phyloP scores from a whole-genome alignment of 2,113 vertebrate species.

The Fulmarus glacialis region DNA sequence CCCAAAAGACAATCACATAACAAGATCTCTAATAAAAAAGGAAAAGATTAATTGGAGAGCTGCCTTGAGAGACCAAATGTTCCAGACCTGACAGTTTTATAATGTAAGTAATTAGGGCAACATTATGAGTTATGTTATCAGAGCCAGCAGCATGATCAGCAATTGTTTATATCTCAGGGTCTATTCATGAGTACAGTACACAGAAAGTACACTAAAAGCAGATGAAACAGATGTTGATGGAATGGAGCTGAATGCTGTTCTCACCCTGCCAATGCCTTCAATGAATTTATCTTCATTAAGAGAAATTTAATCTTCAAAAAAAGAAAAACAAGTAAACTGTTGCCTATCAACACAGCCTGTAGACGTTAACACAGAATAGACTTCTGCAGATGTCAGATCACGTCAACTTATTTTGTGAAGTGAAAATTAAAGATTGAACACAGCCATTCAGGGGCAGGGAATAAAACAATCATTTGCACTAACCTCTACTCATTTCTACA shows the following conservation, averaged over 20 bases:
- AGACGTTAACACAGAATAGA: not conserved
- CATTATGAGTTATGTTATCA: conserved; percentile 36
- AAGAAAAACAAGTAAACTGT: not conserved
- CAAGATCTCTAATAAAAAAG: conserved; percentile 59
- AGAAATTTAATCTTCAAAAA: not conserved
- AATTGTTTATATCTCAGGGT: conserved; percentile 5
- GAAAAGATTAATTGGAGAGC: conserved; percentile 74
- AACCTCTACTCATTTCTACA: not conserved
- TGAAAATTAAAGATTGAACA: not conserved
- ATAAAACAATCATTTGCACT: not conserved
- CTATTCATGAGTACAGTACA: not conserved
- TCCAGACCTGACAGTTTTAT: conserved; percentile 68
- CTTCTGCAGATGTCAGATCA: not conserved
- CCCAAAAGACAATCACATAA: conserved; percentile 51
- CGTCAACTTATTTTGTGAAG: not conserved
- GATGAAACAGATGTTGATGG: conserved; percentile 7
- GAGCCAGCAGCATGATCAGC: conserved; percentile 40
- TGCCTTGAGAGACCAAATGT: conserved; percentile 51
- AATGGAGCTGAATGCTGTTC: not conserved
- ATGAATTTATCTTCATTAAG: not conserved
- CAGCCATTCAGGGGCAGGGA: not conserved
- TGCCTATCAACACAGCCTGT: not conserved
- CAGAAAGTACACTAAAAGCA: conserved; percentile 6
- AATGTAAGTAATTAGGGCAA: conserved; percentile 59
- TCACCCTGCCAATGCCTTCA: not conserved